These are phyloP conservation scores for Camponotus fellah DNA, from an alignment of 2,888 invertebrate genomes.

Conservation along the genomic window DNA sequence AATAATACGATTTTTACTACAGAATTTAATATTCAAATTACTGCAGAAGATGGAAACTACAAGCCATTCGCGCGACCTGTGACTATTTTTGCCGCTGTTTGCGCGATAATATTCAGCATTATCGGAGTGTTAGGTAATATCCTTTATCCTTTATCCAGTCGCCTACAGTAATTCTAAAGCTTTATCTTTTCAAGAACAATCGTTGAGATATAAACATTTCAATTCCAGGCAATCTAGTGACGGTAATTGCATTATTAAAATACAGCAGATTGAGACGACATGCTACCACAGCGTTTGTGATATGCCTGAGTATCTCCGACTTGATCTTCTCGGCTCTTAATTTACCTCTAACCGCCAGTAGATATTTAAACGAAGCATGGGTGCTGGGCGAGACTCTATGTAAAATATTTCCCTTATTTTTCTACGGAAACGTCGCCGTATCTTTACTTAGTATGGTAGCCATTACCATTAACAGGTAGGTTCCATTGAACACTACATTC, in stretches of 20 bases:
- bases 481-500: background rate
- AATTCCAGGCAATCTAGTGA: slow-evolving; percentile 92
- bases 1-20: slow-evolving; percentile 70
- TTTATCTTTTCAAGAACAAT: background rate
- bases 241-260: slow-evolving; percentile 92
- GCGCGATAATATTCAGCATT: slow-evolving; percentile 93
- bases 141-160: background rate
- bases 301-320: slow-evolving; percentile 95
- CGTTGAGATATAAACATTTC: slow-evolving; percentile 42
- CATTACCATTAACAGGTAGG: slow-evolving; percentile 94
- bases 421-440: slow-evolving; percentile 96
- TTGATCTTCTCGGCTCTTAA: slow-evolving; percentile 94
- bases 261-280: slow-evolving; percentile 93
- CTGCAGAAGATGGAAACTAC: slow-evolving; percentile 46
- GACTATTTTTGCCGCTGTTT: slow-evolving; percentile 92
- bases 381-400: slow-evolving; percentile 92
- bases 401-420: slow-evolving; percentile 94
- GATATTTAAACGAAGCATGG: slow-evolving; percentile 94
- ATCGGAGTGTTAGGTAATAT: slow-evolving; percentile 92
- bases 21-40: slow-evolving; percentile 22
- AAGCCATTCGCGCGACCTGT: slow-evolving; percentile 90
- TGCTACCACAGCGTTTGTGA: slow-evolving; percentile 95
- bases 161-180: background rate
- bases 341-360: slow-evolving; percentile 93
- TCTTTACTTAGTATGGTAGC: slow-evolving; percentile 96